Base-by-base conservation (phyloP, 2,888 invertebrate species). In the Scaptomyza cyrtandrae region DNA sequence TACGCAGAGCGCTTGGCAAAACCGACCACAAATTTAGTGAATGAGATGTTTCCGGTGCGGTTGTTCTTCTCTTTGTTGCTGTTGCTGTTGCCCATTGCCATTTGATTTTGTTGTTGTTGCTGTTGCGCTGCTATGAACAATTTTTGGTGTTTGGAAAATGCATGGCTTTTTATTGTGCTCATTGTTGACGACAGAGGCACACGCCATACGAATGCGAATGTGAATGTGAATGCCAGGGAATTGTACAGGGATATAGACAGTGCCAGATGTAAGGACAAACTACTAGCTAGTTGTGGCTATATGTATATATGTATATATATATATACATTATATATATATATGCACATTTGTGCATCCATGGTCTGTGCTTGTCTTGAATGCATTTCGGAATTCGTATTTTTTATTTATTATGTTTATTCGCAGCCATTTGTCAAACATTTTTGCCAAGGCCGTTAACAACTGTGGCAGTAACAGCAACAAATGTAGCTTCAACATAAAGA, bases 1-100 rank as follows among this genome's bases (percentile, higher is more conserved):
- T 29, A 49, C 54, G 61, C 71, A 56, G 59, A 63, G 56, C 49
- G 79, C 79, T 61, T 70, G 78, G 86, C 86, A 82, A 75, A 80
- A 78, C 69, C 80, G 85, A 85, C 89, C 89, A 83, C 88, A 87
- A 89, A 88, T 88, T 88, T 85, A 86, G 89, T 88, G 89, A 89
- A 88, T 88, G 89, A 88, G 89, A 86, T 88, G 88, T 86, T 88
- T 89, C 88, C 89, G 89, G 77, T 88, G 88, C 83, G 86, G 89
- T 89, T 83, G 89, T 86, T 76, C 71, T 73, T 78, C 73, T 69
- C 57, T 66, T 69, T 54, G 50, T 53, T 63, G 50, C 52, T 65
- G 43, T 35, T 46, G 59, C 56, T 56, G 55, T 37, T 62, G 62
- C 33, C 31, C 33, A 48, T 55, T 55, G 62, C 35, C 29, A 37